Base-by-base conservation (phyloP, 2,113 vertebrate species). In the Rhinogobius similis region DNA sequence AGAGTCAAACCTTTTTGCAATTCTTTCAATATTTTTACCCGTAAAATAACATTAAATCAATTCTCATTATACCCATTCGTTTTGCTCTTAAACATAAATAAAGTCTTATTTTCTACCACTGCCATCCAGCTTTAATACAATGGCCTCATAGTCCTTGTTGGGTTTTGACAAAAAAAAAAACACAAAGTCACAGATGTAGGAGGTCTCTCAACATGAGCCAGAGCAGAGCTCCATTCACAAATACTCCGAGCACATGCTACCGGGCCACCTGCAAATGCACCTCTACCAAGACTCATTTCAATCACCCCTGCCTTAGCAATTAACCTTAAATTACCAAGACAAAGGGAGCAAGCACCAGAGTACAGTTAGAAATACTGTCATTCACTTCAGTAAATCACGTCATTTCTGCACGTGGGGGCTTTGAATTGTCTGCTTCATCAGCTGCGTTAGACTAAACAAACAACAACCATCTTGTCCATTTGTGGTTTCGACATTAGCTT, bases 371-470 rank as follows among this genome's bases (percentile, higher is more conserved):
- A 75, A 66, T 16, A 72, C n/a, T n/a, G 26, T 63, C 64, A 44
- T 27, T 9, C 5, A 9, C 39, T 46, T 38, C 44, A 67, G 21
- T 71, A 50, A 46, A 23, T 29, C 39, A 24, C 21, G 39, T 64
- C 20, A 50, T 56, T 62, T 32, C 48, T 74, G 32, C 52, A 64
- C 66, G 56, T 44, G 63, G 72, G 65, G 65, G 38, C 1, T 58
- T 63, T 70, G 32, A 61, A 78, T 13, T 55, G 55, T 76, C 56
- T 71, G 70, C 79, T 63, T 78, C 53, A 3, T 75, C 56, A 36
- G 67, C 74, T 74, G 67, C 26, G 78, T 81, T 26, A 66, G 82
- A 86, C 80, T 85, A 87, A 90, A 86, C 79, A 91, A 89, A 89
- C 77, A 81, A 70, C 59, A 20, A 10, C 18, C 68, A 79, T 81